phyloP scores from a whole-genome alignment of 2,888 invertebrate genomes.

The Clusia tigrina region DNA sequence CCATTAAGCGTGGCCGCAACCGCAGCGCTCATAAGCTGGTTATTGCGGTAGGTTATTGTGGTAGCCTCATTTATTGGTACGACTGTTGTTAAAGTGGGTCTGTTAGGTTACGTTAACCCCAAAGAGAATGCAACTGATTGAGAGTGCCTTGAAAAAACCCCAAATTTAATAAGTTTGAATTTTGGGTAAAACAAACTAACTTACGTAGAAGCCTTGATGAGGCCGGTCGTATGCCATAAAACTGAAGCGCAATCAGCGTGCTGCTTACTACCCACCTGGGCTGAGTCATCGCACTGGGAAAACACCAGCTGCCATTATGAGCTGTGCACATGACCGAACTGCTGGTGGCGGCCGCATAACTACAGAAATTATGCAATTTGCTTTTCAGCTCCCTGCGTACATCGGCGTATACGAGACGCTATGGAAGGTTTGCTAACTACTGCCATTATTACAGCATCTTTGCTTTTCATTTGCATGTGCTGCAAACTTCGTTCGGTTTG shows the following conservation, averaged over 20 bases:
- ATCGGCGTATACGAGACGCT: conserved; percentile 52
- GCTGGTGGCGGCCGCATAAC: conserved; percentile 15
- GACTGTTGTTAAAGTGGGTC: conserved; percentile 27
- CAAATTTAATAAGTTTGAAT: conserved; percentile 32
- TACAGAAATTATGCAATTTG: conserved; percentile 47
- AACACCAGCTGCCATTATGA: conserved; percentile 32
- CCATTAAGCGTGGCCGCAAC: conserved; percentile 22
- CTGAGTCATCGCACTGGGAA: conserved; percentile 27
- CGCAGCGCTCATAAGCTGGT: conserved; percentile 42
- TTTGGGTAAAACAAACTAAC: no score
- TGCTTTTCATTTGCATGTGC: neutral
- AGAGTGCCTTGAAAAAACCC: conserved; percentile 54
- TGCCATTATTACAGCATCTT: conserved; percentile 13
- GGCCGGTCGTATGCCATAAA: neutral
- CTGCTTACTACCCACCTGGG: neutral
- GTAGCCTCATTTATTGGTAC: neutral
- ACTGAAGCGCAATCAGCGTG: neutral
- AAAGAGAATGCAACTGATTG: conserved; percentile 44
- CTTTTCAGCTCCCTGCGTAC: conserved; percentile 38
- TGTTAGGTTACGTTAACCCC: conserved; percentile 36
- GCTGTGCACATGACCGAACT: neutral
- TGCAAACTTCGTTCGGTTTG: no score
- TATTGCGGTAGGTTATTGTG: conserved; percentile 50
- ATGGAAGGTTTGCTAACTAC: conserved; percentile 8
- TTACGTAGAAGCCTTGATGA: neutral